Percentiles rank a stretch among this genome's conserved stretches.
Conservation (phyloP, 2,113 vertebrate genomes). For the Oncorhynchus gorbuscha region DNA sequence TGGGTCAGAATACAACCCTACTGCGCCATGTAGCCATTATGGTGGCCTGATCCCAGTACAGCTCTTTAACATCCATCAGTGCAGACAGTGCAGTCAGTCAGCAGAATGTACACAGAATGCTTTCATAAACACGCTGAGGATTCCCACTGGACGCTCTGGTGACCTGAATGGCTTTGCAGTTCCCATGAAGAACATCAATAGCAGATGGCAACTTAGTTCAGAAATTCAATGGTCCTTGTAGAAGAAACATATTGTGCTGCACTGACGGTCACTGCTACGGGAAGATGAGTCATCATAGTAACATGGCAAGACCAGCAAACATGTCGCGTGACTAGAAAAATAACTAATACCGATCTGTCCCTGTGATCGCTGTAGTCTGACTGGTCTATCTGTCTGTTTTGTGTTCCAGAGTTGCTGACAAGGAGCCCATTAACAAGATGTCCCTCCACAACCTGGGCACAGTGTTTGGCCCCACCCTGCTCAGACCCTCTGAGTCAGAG, state of each 20-base stretch:
- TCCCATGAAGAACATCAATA: too few relatives aligned
- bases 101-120: neutral
- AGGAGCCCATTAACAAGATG: conserved; percentile 99
- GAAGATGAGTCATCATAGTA: too few relatives aligned
- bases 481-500: conserved; percentile 93
- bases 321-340: too few relatives aligned
- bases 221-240: too few relatives aligned
- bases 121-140: neutral
- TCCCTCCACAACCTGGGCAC: conserved; percentile 98
- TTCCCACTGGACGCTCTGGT: conserved; percentile 25
- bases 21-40: neutral
- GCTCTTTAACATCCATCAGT: neutral
- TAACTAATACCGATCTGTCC: neutral
- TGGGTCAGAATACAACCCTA: neutral
- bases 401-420: conserved; percentile 89
- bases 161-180: neutral
- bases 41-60: neutral
- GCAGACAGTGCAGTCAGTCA: neutral
- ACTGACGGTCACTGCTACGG: too few relatives aligned
- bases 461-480: conserved; percentile 94
- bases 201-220: too few relatives aligned
- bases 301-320: too few relatives aligned
- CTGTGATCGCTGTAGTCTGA: neutral
- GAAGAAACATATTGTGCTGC: too few relatives aligned
- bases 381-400: neutral